Evolutionary conservation across 1,140 invertebrate genomes (phyloP).

Genomic region (Musca vetustissima): DNA sequence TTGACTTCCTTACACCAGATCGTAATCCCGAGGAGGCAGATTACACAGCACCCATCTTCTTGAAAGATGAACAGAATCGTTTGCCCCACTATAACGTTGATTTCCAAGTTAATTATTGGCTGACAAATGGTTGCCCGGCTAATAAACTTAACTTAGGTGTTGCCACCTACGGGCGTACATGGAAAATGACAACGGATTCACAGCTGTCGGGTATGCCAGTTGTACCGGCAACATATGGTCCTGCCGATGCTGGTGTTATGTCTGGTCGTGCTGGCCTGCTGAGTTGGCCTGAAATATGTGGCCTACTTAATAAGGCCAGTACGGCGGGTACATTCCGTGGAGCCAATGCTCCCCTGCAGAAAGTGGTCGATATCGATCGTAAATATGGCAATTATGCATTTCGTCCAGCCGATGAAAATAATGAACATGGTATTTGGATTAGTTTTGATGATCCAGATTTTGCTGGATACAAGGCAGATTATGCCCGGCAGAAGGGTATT

Average conservation of each 20-base stretch:
- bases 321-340: slow-evolving; percentile 61
- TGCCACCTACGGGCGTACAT: slow-evolving; percentile 79
- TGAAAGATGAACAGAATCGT: slow-evolving; percentile 56
- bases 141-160: slow-evolving; percentile 82
- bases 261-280: slow-evolving; percentile 62
- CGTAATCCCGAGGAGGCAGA: slow-evolving; percentile 75
- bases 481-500: slow-evolving; percentile 69
- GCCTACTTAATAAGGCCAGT: slow-evolving; percentile 52
- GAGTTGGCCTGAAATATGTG: slow-evolving; percentile 67
- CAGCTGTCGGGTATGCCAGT: slow-evolving; percentile 76
- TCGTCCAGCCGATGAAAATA: slow-evolving; percentile 66
- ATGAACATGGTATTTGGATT: slow-evolving; percentile 79
- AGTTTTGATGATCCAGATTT: slow-evolving; percentile 87
- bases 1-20: slow-evolving; percentile 75
- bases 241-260: slow-evolving; percentile 63
- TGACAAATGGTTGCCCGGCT: slow-evolving; percentile 65
- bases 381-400: slow-evolving; percentile 76
- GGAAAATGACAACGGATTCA: slow-evolving; percentile 72
- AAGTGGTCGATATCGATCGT: slow-evolving; percentile 71
- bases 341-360: slow-evolving; percentile 64
- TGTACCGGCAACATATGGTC: slow-evolving; percentile 66
- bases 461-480: slow-evolving; percentile 76
- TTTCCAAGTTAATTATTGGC: slow-evolving; percentile 63
- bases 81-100: slow-evolving; percentile 62
- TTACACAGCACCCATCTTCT: slow-evolving; percentile 68